phyloP scores from a whole-genome alignment of 2,797 vertebrate species.

The Cuniculus paca region DNA sequence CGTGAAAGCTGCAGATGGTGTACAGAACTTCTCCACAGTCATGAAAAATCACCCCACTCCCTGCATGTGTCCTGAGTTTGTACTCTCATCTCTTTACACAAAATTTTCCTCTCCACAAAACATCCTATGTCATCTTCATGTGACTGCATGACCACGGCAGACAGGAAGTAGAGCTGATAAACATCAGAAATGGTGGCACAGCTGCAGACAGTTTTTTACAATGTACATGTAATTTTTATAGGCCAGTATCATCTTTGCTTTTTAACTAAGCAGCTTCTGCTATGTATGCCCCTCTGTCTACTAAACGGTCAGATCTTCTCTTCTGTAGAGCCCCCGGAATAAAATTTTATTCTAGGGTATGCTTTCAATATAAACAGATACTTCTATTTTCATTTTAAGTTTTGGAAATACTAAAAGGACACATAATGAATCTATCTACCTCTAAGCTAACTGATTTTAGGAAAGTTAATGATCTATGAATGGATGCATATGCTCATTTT shows the following conservation, averaged over 20 bases:
- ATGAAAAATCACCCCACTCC: background rate
- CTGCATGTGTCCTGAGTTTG: slow-evolving; percentile 47
- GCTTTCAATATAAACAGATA: slow-evolving; percentile 62
- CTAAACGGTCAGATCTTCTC: slow-evolving; percentile 8
- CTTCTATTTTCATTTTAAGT: slow-evolving; percentile 64
- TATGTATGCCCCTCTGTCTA: slow-evolving; percentile 26
- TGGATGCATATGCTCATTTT: background rate
- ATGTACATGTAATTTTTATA: slow-evolving; percentile 72
- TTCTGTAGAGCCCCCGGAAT: background rate
- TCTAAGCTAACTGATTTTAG: slow-evolving; percentile 41
- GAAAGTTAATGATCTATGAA: background rate
- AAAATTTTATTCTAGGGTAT: slow-evolving; percentile 66
- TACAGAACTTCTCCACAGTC: background rate
- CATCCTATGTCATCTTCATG: slow-evolving; percentile 54
- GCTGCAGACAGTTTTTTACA: slow-evolving; percentile 48
- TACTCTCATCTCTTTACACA: slow-evolving; percentile 51
- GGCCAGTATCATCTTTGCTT: slow-evolving; percentile 72
- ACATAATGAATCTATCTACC: slow-evolving; percentile 33
- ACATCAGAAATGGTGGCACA: slow-evolving; percentile 26
- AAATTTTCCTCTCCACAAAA: slow-evolving; percentile 57
- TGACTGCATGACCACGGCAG: background rate
- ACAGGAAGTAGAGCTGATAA: slow-evolving; percentile 49
- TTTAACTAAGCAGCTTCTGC: slow-evolving; percentile 71
- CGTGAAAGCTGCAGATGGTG: background rate
- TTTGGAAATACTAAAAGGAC: slow-evolving; percentile 59